Percentiles rank a stretch among this genome's conserved stretches.
Evolutionary conservation across 2,888 invertebrate genomes (phyloP).

Genomic region (Chrysopilus asiliformis): DNA sequence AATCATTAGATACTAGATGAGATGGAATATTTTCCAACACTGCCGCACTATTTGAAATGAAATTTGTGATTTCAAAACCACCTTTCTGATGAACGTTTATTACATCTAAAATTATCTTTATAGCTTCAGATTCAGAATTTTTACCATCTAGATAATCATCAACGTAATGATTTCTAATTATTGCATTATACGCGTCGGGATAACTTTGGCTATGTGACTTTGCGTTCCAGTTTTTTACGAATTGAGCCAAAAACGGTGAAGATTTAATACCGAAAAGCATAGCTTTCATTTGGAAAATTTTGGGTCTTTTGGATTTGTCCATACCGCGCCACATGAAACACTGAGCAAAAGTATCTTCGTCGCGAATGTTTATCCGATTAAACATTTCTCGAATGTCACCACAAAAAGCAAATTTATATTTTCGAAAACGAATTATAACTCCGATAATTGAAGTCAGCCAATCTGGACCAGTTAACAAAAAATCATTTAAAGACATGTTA

Average conservation of each 20-base stretch:
- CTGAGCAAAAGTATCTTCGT: no score
- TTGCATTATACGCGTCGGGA: neutral
- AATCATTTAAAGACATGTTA: conserved; percentile 19
- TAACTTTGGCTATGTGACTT: neutral
- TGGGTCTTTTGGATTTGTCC: no score
- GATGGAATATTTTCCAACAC: neutral
- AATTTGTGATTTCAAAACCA: neutral
- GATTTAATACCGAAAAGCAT: neutral
- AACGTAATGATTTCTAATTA: conserved; percentile 1
- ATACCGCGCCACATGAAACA: no score
- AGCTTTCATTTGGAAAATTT: no score
- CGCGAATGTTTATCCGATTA: no score
- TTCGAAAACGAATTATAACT: conserved; percentile 26
- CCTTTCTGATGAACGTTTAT: neutral
- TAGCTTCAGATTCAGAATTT: neutral
- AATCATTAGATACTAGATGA: neutral
- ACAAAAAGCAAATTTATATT: no score
- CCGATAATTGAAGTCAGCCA: conserved; percentile 22
- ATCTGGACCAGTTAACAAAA: conserved; percentile 24
- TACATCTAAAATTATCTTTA: neutral
- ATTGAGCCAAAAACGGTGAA: conserved; percentile 1
- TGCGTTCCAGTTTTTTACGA: neutral
- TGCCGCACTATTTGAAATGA: neutral
- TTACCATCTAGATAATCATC: conserved; percentile 1
- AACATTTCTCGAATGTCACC: no score